A percentile compares a stretch with the other conserved stretches of the same genome.
These are phyloP conservation scores for Pantelozetes paolii DNA, from an alignment of 2,888 invertebrate genomes.

Conservation along the genomic window DNA sequence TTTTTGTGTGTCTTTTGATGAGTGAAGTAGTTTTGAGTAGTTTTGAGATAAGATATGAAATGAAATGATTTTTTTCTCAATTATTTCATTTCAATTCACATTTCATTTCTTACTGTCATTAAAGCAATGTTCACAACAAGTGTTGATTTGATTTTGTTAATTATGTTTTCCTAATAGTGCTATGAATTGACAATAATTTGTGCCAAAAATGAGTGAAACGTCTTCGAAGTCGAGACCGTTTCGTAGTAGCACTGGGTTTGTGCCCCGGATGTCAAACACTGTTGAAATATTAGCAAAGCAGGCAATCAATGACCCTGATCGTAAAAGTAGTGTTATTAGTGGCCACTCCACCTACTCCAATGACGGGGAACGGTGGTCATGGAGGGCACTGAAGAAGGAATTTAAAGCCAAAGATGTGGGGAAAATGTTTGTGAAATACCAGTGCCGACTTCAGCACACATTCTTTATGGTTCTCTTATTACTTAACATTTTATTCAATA, in stretches of 20 bases:
- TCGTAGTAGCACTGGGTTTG: background rate
- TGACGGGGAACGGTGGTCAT: slow-evolving; percentile 30
- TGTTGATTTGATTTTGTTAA: background rate
- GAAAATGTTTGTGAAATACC: slow-evolving; percentile 46
- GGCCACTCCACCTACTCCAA: background rate
- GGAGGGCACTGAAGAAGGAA: slow-evolving; percentile 38
- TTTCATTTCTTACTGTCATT: slow-evolving; percentile 1
- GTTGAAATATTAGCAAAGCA: slow-evolving; percentile 40
- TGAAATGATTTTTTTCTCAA: background rate
- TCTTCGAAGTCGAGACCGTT: background rate
- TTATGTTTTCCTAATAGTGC: too few relatives aligned
- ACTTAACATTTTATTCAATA: slow-evolving; percentile 46
- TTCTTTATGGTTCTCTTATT: slow-evolving; percentile 46
- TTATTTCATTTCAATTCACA: background rate
- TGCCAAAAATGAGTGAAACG: background rate
- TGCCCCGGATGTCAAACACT: slow-evolving; percentile 39
- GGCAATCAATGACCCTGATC: background rate
- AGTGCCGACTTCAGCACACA: slow-evolving; percentile 46
- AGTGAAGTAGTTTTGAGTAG: slow-evolving; percentile 1
- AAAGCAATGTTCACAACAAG: background rate
- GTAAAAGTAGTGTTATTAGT: slow-evolving; percentile 19
- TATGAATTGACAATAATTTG: background rate
- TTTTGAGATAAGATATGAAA: slow-evolving; percentile 17
- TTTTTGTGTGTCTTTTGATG: background rate
- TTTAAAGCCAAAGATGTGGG: slow-evolving; percentile 35